A percentile compares a stretch with the other conserved stretches of the same genome.
Conservation (phyloP, 1,140 invertebrate genomes). For the Lamellibrachia luymesi region DNA sequence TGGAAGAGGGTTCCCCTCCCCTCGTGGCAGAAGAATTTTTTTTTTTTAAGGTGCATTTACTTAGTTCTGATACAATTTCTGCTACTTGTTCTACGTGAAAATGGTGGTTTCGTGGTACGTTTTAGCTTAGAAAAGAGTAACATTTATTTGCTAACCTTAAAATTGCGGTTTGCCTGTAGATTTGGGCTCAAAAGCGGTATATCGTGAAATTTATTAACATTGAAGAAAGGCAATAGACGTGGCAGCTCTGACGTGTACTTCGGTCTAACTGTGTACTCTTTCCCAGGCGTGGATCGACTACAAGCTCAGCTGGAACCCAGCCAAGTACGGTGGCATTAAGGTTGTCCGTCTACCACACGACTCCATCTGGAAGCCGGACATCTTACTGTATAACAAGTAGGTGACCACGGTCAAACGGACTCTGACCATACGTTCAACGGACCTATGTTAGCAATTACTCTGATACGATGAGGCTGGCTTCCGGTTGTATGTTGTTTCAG, state of each 20-base stretch:
- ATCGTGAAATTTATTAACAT: background rate
- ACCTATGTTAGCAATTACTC: background rate
- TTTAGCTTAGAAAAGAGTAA: too few species aligned
- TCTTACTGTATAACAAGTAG: slow-evolving; percentile 99
- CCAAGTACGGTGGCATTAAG: slow-evolving; percentile 95
- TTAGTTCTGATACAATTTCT: too few species aligned
- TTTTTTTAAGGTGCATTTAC: too few species aligned
- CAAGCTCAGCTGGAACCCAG: slow-evolving; percentile 95
- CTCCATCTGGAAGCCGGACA: slow-evolving; percentile 99
- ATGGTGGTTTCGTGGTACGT: too few species aligned
- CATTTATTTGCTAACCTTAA: too few species aligned
- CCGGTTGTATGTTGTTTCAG: background rate
- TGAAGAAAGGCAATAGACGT: background rate
- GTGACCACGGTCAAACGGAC: slow-evolving; percentile 44
- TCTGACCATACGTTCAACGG: background rate
- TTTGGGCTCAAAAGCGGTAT: background rate
- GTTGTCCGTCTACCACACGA: slow-evolving; percentile 93
- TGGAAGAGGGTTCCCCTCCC: too few species aligned
- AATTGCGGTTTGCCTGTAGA: background rate
- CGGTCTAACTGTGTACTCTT: background rate
- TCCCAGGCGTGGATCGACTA: slow-evolving; percentile 80
- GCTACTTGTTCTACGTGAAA: too few species aligned
- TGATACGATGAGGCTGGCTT: background rate
- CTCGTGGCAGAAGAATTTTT: too few species aligned
- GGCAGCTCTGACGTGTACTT: background rate